Percentiles rank a stretch among this genome's conserved stretches.
Evolutionary conservation across 2,888 invertebrate species (phyloP).

Genomic region (Atherix ibis): DNA sequence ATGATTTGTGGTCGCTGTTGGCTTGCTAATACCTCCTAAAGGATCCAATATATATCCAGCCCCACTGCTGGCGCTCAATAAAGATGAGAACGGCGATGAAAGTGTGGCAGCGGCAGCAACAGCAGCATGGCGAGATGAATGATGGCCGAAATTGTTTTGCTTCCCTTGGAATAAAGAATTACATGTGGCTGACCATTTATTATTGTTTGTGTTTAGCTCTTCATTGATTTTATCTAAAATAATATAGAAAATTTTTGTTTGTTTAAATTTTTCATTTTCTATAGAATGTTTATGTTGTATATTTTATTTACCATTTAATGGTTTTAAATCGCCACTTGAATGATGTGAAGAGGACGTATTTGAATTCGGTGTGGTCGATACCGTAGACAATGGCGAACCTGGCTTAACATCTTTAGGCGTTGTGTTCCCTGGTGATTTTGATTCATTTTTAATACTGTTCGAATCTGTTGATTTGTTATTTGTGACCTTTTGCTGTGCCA

Average conservation of each 20-base stretch:
- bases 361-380: constrained; percentile 16
- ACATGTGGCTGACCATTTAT: constrained; percentile 14
- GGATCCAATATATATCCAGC: constrained; percentile 15
- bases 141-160: constrained; percentile 8
- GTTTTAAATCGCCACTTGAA: constrained; percentile 15
- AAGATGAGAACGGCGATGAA: constrained; percentile 15
- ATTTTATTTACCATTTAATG: constrained; percentile 13
- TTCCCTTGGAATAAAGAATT: constrained; percentile 12
- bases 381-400: constrained; percentile 14
- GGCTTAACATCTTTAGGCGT: constrained; percentile 14
- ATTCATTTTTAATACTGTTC: constrained; percentile 11
- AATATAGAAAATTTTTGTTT: background rate
- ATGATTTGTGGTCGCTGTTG: constrained; percentile 5
- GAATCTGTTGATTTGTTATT: constrained; percentile 10
- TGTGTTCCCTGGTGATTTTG: constrained; percentile 8
- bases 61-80: constrained; percentile 13
- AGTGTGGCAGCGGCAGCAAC: constrained; percentile 13
- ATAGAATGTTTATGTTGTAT: background rate
- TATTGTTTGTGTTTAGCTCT: constrained; percentile 13
- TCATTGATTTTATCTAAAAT: constrained; percentile 13
- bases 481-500: constrained; percentile 15
- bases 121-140: constrained; percentile 13
- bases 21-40: constrained; percentile 12
- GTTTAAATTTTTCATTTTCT: background rate
- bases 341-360: constrained; percentile 17